These are phyloP conservation scores for Globodera ellingtonae DNA, from an alignment of 1,140 invertebrate species.

Conservation along the genomic window DNA sequence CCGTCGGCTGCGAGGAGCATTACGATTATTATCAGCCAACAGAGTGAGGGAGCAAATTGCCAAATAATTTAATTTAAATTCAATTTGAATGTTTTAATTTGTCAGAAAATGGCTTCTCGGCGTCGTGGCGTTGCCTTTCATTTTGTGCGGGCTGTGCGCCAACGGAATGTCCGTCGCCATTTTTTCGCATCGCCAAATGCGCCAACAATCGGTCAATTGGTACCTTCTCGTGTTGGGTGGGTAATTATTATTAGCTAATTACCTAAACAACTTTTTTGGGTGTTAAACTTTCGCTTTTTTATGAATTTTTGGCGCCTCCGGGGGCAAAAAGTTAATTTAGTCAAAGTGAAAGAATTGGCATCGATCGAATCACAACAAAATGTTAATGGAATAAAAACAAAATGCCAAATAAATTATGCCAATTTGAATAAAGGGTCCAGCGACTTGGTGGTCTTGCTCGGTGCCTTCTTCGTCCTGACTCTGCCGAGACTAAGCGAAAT, in stretches of 20 bases:
- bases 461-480: constrained; percentile 57
- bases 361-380: neutral
- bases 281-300: no score
- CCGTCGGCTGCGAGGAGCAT: constrained; percentile 32
- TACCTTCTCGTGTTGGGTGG: constrained; percentile 57
- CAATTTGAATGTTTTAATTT: constrained; percentile 20
- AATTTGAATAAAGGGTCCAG: constrained; percentile 27
- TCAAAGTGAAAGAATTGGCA: no score
- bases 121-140: constrained; percentile 58
- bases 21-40: constrained; percentile 54
- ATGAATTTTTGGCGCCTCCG: no score
- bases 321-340: no score
- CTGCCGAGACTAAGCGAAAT: constrained; percentile 53
- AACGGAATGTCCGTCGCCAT: constrained; percentile 56
- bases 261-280: no score
- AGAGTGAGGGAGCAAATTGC: constrained; percentile 39
- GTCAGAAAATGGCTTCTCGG: constrained; percentile 32
- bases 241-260: neutral
- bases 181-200: constrained; percentile 54
- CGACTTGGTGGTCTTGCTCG: constrained; percentile 49
- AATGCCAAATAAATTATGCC: constrained; percentile 2
- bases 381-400: neutral
- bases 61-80: constrained; percentile 7
- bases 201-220: constrained; percentile 53
- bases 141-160: constrained; percentile 50